Evolutionary conservation across 2,113 vertebrate species (phyloP).

Genomic region (Chaetorhynchus papuensis): DNA sequence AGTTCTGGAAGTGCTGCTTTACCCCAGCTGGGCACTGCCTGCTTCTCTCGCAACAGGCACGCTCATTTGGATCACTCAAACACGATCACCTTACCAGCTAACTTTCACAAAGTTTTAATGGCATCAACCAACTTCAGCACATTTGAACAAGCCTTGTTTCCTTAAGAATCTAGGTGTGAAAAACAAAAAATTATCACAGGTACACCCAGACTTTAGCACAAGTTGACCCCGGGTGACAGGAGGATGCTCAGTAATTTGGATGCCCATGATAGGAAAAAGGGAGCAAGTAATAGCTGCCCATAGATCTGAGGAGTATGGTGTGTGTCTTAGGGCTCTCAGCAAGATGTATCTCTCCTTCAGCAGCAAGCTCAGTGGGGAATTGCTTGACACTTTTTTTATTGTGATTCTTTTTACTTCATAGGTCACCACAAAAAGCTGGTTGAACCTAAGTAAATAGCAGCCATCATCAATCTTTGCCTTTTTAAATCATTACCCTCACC

Average conservation of each 20-base stretch:
- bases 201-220: neutral
- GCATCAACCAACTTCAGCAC: neutral
- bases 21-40: neutral
- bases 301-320: rapidly evolving
- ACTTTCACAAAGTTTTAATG: neutral
- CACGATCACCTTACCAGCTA: neutral
- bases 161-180: neutral
- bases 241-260: neutral
- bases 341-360: neutral
- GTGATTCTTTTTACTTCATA: neutral
- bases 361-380: neutral
- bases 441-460: neutral
- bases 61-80: neutral
- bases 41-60: neutral
- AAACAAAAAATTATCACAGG: neutral
- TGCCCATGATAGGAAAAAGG: neutral
- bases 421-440: neutral
- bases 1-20: neutral
- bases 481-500: neutral
- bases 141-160: neutral
- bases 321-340: neutral
- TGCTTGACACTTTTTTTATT: neutral
- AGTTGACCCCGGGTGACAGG: neutral
- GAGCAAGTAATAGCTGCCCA: neutral
- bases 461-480: neutral